Evolutionary conservation across 2,888 invertebrate species (phyloP).

Genomic region (Dinocampus coccinellae): DNA sequence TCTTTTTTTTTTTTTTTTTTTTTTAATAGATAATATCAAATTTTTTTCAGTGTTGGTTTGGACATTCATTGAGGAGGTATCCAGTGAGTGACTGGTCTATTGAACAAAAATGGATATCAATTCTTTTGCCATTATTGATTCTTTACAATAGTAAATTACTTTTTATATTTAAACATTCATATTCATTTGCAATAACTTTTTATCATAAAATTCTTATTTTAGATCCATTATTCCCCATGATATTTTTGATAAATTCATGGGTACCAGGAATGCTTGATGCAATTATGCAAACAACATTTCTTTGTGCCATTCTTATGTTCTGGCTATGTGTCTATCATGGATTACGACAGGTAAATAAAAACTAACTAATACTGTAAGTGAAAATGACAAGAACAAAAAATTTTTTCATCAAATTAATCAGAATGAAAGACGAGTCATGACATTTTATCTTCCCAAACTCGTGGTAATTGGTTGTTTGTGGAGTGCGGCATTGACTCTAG

Average conservation of each 20-base stretch:
- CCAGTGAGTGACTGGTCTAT: conserved; percentile 95
- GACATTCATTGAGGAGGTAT: conserved; percentile 88
- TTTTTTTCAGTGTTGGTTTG: conserved; percentile 89
- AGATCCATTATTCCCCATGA: conserved; percentile 96
- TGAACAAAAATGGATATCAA: conserved; percentile 96
- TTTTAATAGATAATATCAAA: conserved; percentile 32
- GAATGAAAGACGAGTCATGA: conserved; percentile 87
- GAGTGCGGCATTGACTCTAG: conserved; percentile 86
- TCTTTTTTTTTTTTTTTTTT: conserved; percentile 5
- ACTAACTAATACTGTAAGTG: too few species aligned
- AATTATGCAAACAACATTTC: conserved; percentile 89
- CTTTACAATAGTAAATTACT: conserved; percentile 87
- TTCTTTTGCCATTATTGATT: conserved; percentile 87
- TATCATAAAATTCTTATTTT: conserved; percentile 54
- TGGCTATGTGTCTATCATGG: conserved; percentile 98
- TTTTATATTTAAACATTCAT: neutral
- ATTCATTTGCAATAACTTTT: conserved; percentile 10
- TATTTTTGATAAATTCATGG: conserved; percentile 89
- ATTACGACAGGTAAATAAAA: conserved; percentile 80
- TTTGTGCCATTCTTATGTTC: conserved; percentile 88
- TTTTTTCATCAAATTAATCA: conserved; percentile 65
- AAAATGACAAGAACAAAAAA: too few species aligned
- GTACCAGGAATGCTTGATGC: conserved; percentile 94
- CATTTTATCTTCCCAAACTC: conserved; percentile 93
- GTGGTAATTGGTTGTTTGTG: conserved; percentile 89